Evolutionary conservation across 2,888 invertebrate genomes (phyloP), one percentile per base, ranked within the genome.

Genomic region (Homarus gammarus): DNA sequence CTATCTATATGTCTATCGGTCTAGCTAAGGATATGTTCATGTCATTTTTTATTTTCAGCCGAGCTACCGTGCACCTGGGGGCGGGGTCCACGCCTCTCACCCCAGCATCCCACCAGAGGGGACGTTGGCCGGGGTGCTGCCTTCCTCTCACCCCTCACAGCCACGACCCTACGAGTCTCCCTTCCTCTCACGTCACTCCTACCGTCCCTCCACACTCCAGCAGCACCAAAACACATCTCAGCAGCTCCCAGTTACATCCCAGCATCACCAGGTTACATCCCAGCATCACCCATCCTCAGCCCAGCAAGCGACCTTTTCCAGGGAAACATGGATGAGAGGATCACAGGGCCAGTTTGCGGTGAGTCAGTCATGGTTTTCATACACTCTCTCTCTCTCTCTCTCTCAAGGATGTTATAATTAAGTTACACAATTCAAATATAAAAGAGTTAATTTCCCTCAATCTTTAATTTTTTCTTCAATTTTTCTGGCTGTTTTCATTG

Each of bases 71-170:
- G 61, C 61, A 12, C 61, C 18, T 33, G 79, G 61, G 38, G 79
- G 79, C 15, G 72, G 72, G 18, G 27, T 36, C 2, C 22, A 22
- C 2, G 75, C 31, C 61, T n/a, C 27, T 10, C 87, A 72, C 78
- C 61, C 84, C 8, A 44, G 49, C 75, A 91, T 91, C 56, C 91
- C 91, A 36, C 88, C 91, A 10, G 91, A 91, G 40, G 91, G 91
- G 33, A 91, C 91, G 6, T 82, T 91, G 68, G 91, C 91, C 1
- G 91, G 91, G 22, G 81, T 84, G 3, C 81, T 91, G 31, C 91
- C 91, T n/a, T n/a, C n/a, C n/a, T 49, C 68, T 1, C 72, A 82
- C 40, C 15, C 73, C 10, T 81, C 12, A 2, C 70, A 87, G 73
- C 61, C 73, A 31, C 82, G 88, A 2, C 88, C 88, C n/a, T 84